These are phyloP conservation scores for Aradus depressus DNA, from an alignment of 2,888 invertebrate genomes.

Conservation along the genomic window DNA sequence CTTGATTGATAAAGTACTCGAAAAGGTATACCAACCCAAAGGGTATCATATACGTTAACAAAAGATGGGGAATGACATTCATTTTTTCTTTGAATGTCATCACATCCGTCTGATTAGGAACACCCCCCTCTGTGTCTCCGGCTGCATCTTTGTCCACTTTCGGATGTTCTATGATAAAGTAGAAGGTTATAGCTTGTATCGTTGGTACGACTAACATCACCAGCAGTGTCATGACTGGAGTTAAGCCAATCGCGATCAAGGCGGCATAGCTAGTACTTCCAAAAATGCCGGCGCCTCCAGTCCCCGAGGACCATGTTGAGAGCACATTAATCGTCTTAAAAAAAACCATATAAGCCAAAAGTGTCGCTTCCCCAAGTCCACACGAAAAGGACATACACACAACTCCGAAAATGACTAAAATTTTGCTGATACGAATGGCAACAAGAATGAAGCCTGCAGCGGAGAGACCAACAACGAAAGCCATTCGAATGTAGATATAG, in stretches of 20 bases:
- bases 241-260: slow-evolving; percentile 30
- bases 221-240: slow-evolving; percentile 27
- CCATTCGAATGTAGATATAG: slow-evolving; percentile 50
- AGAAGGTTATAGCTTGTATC: slow-evolving; percentile 25
- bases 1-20: slow-evolving; percentile 82
- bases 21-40: slow-evolving; percentile 65
- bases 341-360: slow-evolving; percentile 58
- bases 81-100: slow-evolving; percentile 3
- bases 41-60: slow-evolving; percentile 55
- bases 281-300: slow-evolving; percentile 70
- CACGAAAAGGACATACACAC: slow-evolving; percentile 61
- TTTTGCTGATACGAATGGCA: slow-evolving; percentile 49
- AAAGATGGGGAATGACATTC: not conserved
- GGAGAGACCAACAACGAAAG: slow-evolving; percentile 45
- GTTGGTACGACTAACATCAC: slow-evolving; percentile 28
- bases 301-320: slow-evolving; percentile 77
- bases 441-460: slow-evolving; percentile 54
- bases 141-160: not conserved
- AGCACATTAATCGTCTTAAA: slow-evolving; percentile 50
- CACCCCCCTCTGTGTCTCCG: not conserved
- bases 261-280: slow-evolving; percentile 56
- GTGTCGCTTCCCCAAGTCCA: slow-evolving; percentile 70
- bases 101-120: slow-evolving; percentile 1
- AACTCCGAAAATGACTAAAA: slow-evolving; percentile 59
- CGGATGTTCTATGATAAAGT: slow-evolving; percentile 19